phyloP scores from a whole-genome alignment of 2,113 vertebrate species.

The Girardinichthys multiradiatus region DNA sequence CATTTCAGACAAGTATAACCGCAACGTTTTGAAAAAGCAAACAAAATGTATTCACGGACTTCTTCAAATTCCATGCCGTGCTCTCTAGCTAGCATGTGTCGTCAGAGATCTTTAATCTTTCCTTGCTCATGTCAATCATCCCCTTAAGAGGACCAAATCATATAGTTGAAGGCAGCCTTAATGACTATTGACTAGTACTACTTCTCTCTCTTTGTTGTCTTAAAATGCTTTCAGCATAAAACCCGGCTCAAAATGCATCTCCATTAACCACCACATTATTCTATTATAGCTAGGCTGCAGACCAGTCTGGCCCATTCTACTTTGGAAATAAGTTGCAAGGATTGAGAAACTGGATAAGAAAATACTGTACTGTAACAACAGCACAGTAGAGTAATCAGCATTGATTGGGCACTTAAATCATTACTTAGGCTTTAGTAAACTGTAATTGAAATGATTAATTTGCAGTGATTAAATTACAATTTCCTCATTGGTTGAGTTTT shows the following conservation, averaged over 20 bases:
- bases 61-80: neutral
- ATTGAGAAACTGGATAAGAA: neutral
- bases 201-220: neutral
- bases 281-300: neutral
- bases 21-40: neutral
- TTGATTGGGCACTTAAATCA: neutral
- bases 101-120: neutral
- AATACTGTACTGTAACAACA: slow-evolving; percentile 8
- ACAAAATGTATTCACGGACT: neutral
- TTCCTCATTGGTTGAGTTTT: slow-evolving; percentile 13
- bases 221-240: neutral
- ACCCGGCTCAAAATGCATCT: neutral
- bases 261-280: neutral
- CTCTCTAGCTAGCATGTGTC: neutral
- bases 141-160: neutral
- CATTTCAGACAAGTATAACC: neutral
- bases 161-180: neutral
- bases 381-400: neutral
- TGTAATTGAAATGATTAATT: neutral
- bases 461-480: slow-evolving; percentile 14
- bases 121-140: neutral
- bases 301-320: neutral
- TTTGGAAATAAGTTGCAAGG: neutral
- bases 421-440: too few relatives aligned
- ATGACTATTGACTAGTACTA: neutral